phyloP scores from a whole-genome alignment of 2,797 vertebrate species.

The Trematomus bernacchii region DNA sequence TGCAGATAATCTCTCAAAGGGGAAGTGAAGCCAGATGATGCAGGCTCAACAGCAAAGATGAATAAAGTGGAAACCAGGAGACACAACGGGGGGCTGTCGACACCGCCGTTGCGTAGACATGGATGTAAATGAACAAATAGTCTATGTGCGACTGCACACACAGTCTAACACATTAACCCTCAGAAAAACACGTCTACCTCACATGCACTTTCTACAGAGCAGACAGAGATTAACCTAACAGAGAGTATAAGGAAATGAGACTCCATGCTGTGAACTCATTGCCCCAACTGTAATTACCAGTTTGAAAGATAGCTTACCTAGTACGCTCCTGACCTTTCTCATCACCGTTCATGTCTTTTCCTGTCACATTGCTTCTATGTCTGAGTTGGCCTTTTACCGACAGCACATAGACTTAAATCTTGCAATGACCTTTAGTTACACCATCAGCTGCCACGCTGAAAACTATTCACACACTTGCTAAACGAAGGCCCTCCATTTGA shows the following conservation, averaged over 20 bases:
- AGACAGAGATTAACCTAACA: not conserved
- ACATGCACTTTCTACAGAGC: not conserved
- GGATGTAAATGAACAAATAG: constrained; percentile 10
- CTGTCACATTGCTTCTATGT: constrained; percentile 37
- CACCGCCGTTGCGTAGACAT: not conserved
- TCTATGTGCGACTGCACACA: not conserved
- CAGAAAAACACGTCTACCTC: not conserved
- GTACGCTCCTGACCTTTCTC: constrained; percentile 54
- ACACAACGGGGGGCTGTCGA: not conserved
- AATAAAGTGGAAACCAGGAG: constrained; percentile 39
- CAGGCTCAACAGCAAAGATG: constrained; percentile 16
- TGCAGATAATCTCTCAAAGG: constrained; percentile 20
- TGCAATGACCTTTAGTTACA: constrained; percentile 71
- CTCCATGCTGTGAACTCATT: not conserved
- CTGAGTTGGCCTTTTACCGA: constrained; percentile 63
- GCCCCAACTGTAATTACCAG: constrained; percentile 24
- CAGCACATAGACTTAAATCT: constrained; percentile 40
- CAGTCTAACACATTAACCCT: not conserved
- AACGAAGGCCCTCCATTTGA: constrained; percentile 36
- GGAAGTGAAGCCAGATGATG: constrained; percentile 38
- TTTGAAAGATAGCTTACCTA: constrained; percentile 12
- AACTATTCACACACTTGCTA: constrained; percentile 41
- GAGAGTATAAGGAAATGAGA: constrained; percentile 6
- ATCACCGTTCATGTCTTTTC: constrained; percentile 37
- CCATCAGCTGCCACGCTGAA: constrained; percentile 37